Evolutionary conservation across 2,888 invertebrate genomes (phyloP), one percentile per base, ranked within the genome.

Genomic region (Chouioia cunea): DNA sequence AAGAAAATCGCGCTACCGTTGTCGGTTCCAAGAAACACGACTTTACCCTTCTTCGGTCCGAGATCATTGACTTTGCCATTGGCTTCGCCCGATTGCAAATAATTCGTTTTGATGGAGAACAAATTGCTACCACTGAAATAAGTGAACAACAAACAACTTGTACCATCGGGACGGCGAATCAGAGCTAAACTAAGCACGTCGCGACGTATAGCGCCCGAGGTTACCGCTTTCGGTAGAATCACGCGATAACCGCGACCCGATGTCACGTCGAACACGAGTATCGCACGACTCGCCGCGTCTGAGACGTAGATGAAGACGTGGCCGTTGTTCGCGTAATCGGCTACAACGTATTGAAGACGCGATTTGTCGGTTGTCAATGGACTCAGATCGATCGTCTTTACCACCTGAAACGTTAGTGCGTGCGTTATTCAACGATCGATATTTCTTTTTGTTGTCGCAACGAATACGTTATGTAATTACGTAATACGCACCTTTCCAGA

Each of bases 331-430:
- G 88, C 87, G 79, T 92, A 91, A 77, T 93, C 93, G 2, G 91
- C 89, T 0, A 89, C 89, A 52, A 93, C 82, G 78, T 92, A 92
- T 80, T 93, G 93, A 23, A 93, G 86, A 15, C 91, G 88, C 0
- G 92, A 91, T 10, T 0, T 36, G 2, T 43, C 12, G 46, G 16
- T 62, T 2, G 89, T 87, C 14, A 91, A 83, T 0, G 59, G 44
- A 14, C 89, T 88, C 52, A 93, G 83, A 64, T 91, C 90, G 47
- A 93, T 87, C 0, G 23, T 66, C 10, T 63, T 62, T 3, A 63
- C 58, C 60, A 82, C 79, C 84, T 73, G 63, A 0, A 59, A 71
- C 46, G 2, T 1, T 10, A 36, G 46, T 10, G 16, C 6, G 6
- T 16, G 27, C 43, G 43, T 20, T 36, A 36, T 1, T 27, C 27